phyloP scores from a whole-genome alignment of 2,113 vertebrate genomes.

The Chloroceryle aenea region DNA sequence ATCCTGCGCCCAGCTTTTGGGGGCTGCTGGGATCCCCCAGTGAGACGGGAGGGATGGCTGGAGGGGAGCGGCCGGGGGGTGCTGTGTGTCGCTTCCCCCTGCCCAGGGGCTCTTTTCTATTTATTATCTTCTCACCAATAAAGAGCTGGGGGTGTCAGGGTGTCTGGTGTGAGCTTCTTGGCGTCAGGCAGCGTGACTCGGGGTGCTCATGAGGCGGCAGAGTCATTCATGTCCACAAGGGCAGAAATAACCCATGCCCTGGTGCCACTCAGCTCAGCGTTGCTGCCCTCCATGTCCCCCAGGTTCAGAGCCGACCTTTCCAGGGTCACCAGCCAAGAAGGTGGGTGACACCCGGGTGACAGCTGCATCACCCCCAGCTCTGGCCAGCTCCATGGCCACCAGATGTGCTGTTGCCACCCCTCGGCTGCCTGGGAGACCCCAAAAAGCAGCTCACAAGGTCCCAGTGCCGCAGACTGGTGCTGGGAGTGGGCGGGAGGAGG shows the following conservation, averaged over 20 bases:
- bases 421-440: not conserved
- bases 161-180: not conserved
- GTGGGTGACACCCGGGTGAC: not conserved
- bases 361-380: fast-evolving
- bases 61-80: not conserved
- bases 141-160: not conserved
- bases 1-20: not conserved
- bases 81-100: not conserved
- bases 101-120: not conserved
- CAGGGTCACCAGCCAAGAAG: fast-evolving
- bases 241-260: fast-evolving
- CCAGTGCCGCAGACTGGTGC: not conserved
- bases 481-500: not conserved
- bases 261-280: fast-evolving
- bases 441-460: not conserved
- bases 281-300: not conserved
- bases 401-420: not conserved
- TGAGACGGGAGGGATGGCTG: not conserved
- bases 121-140: constrained; percentile 50
- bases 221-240: not conserved
- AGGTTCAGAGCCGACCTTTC: not conserved
- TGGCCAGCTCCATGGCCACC: not conserved
- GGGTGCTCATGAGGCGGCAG: not conserved
- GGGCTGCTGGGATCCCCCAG: not conserved
- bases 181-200: fast-evolving